Evolutionary conservation across 2,797 vertebrate genomes (phyloP), one percentile per base, ranked within the genome.

Genomic region (Meriones psammophilus): DNA sequence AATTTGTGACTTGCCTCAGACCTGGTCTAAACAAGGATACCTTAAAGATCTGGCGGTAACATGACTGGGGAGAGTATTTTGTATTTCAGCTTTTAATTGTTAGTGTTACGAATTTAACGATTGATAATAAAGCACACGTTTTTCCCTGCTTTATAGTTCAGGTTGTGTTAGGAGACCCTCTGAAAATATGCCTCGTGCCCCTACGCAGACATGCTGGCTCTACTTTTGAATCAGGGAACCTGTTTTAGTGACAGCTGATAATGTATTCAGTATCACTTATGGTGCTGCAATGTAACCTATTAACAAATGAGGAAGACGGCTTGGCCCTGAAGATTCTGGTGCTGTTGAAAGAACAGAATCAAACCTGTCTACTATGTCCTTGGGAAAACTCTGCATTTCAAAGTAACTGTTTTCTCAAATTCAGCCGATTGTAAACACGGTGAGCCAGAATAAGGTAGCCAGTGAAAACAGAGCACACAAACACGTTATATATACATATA

Each of bases 381-480:
- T 71, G 56, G 88, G 76, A 58, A 74, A 87, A 69, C 36, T 42
- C 54, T 76, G 8, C 64, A 66, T 73, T 96, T 90, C 42, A 36
- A 71, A 71, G 69, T 74, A 88, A 76, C 10, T 13, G 1, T 81
- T 93, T 86, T 18, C 46, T 87, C 39, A 36, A 93, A 83, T 1
- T 33, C 0, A 1, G 26, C 79, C 96, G 92, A 89, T 64, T 96
- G 68, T 33, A 77, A 91, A 90, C 97, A 89, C 69, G 28, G 77
- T 94, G 64, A 94, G 97, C 91, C 92, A 66, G 26, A 46, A 12
- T 83, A 73, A 76, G 26, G 8, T 64, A 83, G 42, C 54, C 89
- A 89, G 76, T 76, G 92, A 78, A 79, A n/a, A 20, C 28, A 42
- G 42, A 42, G 42, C 42, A 42, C 42, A 42, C 5, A 42, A 42